Base-by-base conservation (phyloP, 2,797 vertebrate species). In the Myotis myotis region DNA sequence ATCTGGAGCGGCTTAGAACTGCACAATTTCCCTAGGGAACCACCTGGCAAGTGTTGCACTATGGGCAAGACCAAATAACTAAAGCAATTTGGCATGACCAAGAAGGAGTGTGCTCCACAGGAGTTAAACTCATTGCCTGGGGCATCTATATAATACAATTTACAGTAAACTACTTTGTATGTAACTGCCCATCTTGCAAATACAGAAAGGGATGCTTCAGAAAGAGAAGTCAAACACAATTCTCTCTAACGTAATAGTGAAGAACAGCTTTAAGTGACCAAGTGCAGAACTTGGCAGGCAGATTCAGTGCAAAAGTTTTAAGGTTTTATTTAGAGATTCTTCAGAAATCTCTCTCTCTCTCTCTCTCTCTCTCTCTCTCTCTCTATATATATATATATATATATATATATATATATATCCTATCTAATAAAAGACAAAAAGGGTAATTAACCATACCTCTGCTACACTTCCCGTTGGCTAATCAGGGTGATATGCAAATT, bases 71-170 rank as follows among this genome's bases (percentile, higher is more conserved):
- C 92, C 75, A 87, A 95, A 88, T 28, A 92, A 70, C 91, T 88
- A 47, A 86, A 60, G 70, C 79, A 92, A 36, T 94, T 95, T 96
- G 92, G 89, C 96, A 70, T 28, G 72, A 60, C 60, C 74, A 87
- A 68, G 38, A 86, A 92, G 41, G 94, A 95, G 87, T 94, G 79
- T 92, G 85, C 90, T 96, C 83, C 91, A 79, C 12, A 22, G 64
- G 62, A 97, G 94, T 90, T 92, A 94, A 97, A 95, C 87, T 95
- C 82, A 38, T 44, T 95, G 90, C 94, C 92, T 93, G 60, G 76
- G 66, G 16, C 15, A 36, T 81, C 28, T 33, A 93, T 38, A 92
- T n/a, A 89, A 93, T 28, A 25, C 38, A 91, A 89, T 81, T 91
- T 80, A 60, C 3, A 81, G 62, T 71, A 88, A 51, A 44, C 30